phyloP scores from a whole-genome alignment of 2,888 invertebrate genomes.

The Sericinus montela region DNA sequence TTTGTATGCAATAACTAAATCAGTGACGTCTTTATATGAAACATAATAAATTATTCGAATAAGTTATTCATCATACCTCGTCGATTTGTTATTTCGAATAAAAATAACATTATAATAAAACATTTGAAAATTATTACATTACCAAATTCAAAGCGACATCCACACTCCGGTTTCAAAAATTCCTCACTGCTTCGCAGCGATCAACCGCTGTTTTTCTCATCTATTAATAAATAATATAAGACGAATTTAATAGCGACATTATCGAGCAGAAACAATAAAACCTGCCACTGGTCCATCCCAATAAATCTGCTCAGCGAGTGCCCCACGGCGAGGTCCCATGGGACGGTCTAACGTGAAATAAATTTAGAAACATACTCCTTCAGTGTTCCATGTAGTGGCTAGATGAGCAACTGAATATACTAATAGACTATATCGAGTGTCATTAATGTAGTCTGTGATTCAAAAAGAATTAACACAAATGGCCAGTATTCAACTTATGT shows the following conservation, averaged over 20 bases:
- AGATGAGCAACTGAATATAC: slow-evolving; percentile 13
- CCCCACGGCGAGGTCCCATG: slow-evolving; percentile 23
- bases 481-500: too few species aligned
- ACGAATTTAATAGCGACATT: slow-evolving; percentile 24
- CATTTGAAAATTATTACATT: slow-evolving; percentile 10
- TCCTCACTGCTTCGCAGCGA: neutral
- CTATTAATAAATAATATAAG: slow-evolving; percentile 26
- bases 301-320: slow-evolving; percentile 27
- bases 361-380: slow-evolving; percentile 14
- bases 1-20: too few species aligned
- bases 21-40: too few species aligned
- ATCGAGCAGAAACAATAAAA: slow-evolving; percentile 25
- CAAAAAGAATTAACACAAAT: neutral
- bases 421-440: slow-evolving; percentile 15
- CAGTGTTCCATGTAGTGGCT: slow-evolving; percentile 1
- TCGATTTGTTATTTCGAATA: neutral
- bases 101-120: neutral
- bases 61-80: too few species aligned
- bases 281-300: slow-evolving; percentile 20
- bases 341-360: slow-evolving; percentile 16
- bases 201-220: slow-evolving; percentile 9
- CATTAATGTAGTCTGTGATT: slow-evolving; percentile 16
- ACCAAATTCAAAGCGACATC: slow-evolving; percentile 8
- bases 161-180: slow-evolving; percentile 17
- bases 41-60: too few species aligned